Evolutionary conservation across 2,797 vertebrate species (phyloP), one percentile per base, ranked within the genome.

Genomic region (Schizothorax lantsangensis): DNA sequence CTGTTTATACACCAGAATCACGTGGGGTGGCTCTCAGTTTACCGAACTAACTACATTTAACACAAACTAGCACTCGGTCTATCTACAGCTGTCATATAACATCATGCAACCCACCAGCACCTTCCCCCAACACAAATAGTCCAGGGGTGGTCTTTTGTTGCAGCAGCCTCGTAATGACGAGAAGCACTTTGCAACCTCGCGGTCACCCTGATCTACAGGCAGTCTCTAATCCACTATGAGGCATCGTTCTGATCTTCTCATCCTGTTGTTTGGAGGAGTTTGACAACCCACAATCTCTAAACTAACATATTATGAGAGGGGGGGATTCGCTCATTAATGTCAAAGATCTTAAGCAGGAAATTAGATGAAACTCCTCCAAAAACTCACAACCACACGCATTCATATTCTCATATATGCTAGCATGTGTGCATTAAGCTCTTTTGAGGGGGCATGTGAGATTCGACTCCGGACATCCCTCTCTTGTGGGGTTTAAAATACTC

Each of bases 41-140:
- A 66, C 45, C 4, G 15, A 68, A 40, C 79, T 74, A 75, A 86
- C 79, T 74, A 74, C 81, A 38, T 38, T 64, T 52, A 74, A 81
- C 68, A n/a, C n/a, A n/a, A n/a, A n/a, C n/a, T n/a, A n/a, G n/a
- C n/a, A 88, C 79, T 83, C 68, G 62, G 73, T 64, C 21, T 57
- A 81, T 54, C 77, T 68, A 62, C 40, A 74, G 78, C 84, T 88
- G 87, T 80, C 74, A 79, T 84, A 75, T 45, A 83, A 79, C 81
- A 84, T 87, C 81, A 79, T 73, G 66, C 40, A 79, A 30, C 36
- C 64, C 81, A 54, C 19, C 64, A 72, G 64, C 40, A 79, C 81
- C 75, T 87, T 79, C 81, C 78, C 73, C 81, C 81, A 83, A 88
- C 87, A 79, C 74, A 54, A 81, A 90, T 84, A 88, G 2, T 83